Base-by-base conservation (phyloP, 2,113 vertebrate genomes). In the Clupea harengus region DNA sequence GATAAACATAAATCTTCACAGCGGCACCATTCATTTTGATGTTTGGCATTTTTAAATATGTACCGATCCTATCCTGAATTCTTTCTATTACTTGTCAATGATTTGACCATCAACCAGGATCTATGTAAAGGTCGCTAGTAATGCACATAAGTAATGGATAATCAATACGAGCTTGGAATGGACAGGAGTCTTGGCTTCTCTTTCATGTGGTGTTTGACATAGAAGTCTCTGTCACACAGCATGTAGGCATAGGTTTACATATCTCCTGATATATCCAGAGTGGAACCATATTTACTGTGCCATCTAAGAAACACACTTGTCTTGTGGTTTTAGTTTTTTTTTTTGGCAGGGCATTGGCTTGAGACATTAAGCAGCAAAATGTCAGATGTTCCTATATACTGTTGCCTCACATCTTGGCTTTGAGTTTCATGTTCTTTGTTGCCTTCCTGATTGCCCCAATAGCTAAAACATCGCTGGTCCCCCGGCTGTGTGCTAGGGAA, bases 361-460 rank as follows among this genome's bases (percentile, higher is more conserved):
- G 28, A 78, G 72, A 78, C 72, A 52, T 57, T 78, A 83, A 84
- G 45, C 47, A 39, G 81, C 44, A 81, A 85, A 86, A 88, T 44
- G 49, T 81, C 5, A 78, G 75, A 72, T 72, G 28, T 49, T 18
- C 84, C 28, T 20, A 25, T 78, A 39, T 78, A 13, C 90, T 90
- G 89, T 90, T 92, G 90, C 83, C 57, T 88, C 89, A 78, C 72
- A 78, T 78, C 88, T 88, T 60, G 81, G 44, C 50, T 83, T 91
- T 94, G 93, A 93, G 93, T 91, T 94, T 95, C 94, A 92, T 89
- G 82, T 94, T 92, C 92, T 88, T 92, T 86, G 45, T 82, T 87
- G 84, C 89, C 89, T 90, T 91, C 93, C 91, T 94, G 93, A 94
- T 95, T 94, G 94, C 93, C 28, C 92, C 94, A 92, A 94, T 94